These are phyloP conservation scores for Grapholita molesta DNA, from an alignment of 1,140 invertebrate genomes.

Conservation along the genomic window DNA sequence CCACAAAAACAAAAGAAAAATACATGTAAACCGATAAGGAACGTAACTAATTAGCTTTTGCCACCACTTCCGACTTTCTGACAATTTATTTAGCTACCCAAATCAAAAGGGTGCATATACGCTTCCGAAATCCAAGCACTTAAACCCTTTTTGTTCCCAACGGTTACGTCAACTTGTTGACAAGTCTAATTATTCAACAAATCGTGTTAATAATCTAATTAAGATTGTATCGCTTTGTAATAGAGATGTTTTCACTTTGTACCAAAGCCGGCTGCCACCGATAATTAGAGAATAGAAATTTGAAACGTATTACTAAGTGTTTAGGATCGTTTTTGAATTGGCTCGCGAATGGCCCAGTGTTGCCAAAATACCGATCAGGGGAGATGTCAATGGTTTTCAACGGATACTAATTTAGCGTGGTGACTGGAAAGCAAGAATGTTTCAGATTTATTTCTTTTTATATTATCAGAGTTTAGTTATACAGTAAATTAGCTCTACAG, in stretches of 20 bases:
- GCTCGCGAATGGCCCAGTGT: neutral
- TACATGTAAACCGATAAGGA: constrained; percentile 1
- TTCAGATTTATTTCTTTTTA: neutral
- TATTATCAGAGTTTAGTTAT: neutral
- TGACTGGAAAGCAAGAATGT: neutral
- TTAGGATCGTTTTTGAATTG: neutral
- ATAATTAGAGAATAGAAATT: neutral
- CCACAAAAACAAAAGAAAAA: neutral
- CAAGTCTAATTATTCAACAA: neutral
- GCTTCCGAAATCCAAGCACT: neutral
- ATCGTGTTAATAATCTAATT: neutral
- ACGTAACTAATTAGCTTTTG: constrained; percentile 7
- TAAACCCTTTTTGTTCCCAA: neutral
- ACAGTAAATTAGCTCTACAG: neutral
- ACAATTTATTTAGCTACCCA: neutral
- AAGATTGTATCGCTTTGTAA: neutral
- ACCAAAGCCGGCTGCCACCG: too few relatives aligned
- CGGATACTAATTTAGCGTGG: neutral
- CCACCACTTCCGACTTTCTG: neutral
- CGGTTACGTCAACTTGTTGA: neutral
- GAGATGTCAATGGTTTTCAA: constrained; percentile 7
- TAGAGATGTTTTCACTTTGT: neutral
- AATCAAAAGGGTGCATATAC: neutral
- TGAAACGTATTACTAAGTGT: neutral
- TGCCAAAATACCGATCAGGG: constrained; percentile 11